These are phyloP conservation scores for Sterna hirundo DNA, from an alignment of 2,113 vertebrate genomes.

Conservation along the genomic window DNA sequence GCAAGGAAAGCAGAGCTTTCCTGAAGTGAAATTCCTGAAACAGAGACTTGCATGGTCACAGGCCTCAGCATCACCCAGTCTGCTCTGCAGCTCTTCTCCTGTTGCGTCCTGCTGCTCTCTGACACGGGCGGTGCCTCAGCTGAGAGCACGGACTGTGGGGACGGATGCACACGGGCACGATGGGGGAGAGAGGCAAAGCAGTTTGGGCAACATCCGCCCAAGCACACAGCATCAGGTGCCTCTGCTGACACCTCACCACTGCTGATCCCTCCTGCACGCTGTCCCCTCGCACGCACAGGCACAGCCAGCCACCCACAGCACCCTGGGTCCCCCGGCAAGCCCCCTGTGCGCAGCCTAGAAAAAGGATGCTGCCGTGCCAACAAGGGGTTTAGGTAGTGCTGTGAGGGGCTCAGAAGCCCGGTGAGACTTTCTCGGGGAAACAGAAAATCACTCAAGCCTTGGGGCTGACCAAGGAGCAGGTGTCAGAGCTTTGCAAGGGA, in stretches of 20 bases:
- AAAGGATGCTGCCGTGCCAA: not conserved
- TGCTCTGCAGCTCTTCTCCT: not conserved
- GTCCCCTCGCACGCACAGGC: not conserved
- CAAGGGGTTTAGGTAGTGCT: not conserved
- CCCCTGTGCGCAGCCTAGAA: not conserved
- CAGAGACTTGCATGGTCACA: not conserved
- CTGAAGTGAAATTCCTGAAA: not conserved
- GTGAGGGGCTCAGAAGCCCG: not conserved
- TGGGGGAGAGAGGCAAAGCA: not conserved
- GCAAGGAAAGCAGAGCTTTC: not conserved
- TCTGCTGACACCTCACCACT: not conserved
- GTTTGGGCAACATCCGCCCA: not conserved
- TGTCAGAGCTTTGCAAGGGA: not conserved
- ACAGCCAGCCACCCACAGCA: not conserved
- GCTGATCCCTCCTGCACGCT: too few relatives aligned
- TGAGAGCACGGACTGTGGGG: too few relatives aligned
- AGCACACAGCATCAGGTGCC: not conserved
- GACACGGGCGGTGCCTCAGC: not conserved
- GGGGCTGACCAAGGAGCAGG: not conserved
- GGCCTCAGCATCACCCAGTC: not conserved
- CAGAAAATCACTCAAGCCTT: not conserved
- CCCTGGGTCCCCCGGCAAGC: not conserved
- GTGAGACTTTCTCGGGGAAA: not conserved
- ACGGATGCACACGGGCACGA: accelerated
- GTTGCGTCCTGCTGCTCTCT: not conserved